Base-by-base conservation (phyloP, 2,888 invertebrate genomes). In the Zaprionus bogoriensis region DNA sequence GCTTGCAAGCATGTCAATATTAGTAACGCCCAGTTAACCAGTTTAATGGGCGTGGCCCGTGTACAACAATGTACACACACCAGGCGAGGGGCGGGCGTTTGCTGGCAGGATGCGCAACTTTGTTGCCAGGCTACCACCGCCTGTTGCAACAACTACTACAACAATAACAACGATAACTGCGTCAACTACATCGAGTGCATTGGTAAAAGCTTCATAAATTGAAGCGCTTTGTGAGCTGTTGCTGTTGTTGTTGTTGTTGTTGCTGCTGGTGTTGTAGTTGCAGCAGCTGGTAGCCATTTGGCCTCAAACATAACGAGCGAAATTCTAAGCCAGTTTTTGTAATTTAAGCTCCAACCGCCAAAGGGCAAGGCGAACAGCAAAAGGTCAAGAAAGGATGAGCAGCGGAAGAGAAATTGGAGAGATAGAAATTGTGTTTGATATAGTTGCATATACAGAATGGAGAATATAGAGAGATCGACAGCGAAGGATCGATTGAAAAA, bases 1-100 rank as follows among this genome's bases (percentile, higher is more conserved):
- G 71, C 67, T 67, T 57, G 46, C 52, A 83, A 77, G 70, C 66
- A 73, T 81, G 81, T 77, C 81, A 81, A 78, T 75, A 81, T 75
- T 69, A 63, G 74, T 66, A 28, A 81, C 83, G 70, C 78, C 83
- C 77, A 78, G 73, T 71, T 80, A 73, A 77, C 67, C 70, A 70
- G 74, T 71, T 69, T 73, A 73, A 72, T 52, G 75, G 67, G 72
- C 74, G 72, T 72, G 67, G 45, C 55, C 25, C 25, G 9, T 17
- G 7, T 5, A 32, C 25, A 54, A 39, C 39, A 59, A 45, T 50
- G 28, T 36, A 19, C 9, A 20, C n/a, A 30, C 17, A 22, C 30
- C 7, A 20, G 17, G 22, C 4, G 12, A 4, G 9, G 17, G 17
- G 1, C 9, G 14, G 14, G 28, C 6, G 22, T n/a, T 38, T 28